Evolutionary conservation across 2,797 vertebrate genomes (phyloP), one percentile per base, ranked within the genome.

Genomic region (Premnoplex brunnescens): DNA sequence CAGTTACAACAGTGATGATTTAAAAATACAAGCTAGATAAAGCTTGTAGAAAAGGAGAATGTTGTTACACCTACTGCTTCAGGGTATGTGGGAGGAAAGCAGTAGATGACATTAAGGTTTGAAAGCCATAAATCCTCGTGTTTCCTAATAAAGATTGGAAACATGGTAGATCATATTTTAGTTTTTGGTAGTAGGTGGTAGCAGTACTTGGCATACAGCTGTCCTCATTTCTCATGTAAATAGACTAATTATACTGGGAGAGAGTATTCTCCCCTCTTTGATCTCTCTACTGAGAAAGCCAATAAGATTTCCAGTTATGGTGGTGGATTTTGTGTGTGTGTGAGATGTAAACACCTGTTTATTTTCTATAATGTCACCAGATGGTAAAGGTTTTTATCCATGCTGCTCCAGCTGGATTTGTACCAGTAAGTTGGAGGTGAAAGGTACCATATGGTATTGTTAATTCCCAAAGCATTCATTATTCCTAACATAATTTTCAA

Each of bases 391-490:
- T 54, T 96, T 95, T 95, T 90, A 88, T 79, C 90, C 72, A 63
- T 72, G 73, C 78, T 95, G 15, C 48, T 94, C 15, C 83, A 92
- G 66, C 64, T 95, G 92, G 96, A 97, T 96, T 96, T 97, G 77
- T 96, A 91, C 66, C 72, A 77, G 74, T 89, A 96, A 96, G 71
- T 89, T 88, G 87, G 75, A 96, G 83, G 88, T 84, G 91, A 96
- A 97, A 96, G 89, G 96, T 78, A 85, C 96, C 94, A 94, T 94
- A 96, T 95, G 95, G 85, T 91, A 78, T 84, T 91, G 76, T 75
- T 96, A 96, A 97, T 97, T 92, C 54, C 41, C 7, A 18, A 94
- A 95, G 89, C 49, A 86, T 91, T 91, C 10, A 2, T 84, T 94
- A 89, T 36, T 85, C 77, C 88, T 87, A 82, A 84, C 89, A 84